phyloP scores from a whole-genome alignment of 2,888 invertebrate genomes.

The Pegoplata infirma region DNA sequence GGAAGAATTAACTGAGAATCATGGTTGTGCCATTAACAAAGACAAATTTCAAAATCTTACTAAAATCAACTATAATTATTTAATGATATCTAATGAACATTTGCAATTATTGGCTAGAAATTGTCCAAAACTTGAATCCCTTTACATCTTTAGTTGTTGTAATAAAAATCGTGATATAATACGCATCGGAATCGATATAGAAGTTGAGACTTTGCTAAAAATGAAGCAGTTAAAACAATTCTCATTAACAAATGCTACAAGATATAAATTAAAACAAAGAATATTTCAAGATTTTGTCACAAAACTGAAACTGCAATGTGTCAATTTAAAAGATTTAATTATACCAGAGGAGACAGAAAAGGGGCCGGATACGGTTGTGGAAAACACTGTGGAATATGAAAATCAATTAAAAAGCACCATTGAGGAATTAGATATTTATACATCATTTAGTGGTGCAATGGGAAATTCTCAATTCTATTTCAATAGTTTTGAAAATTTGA shows the following conservation, averaged over 20 bases:
- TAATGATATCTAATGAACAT: slow-evolving; percentile 21
- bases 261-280: not conserved
- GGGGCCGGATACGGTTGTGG: not conserved
- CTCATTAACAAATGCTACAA: not conserved
- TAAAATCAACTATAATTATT: slow-evolving; percentile 12
- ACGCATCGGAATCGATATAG: slow-evolving; percentile 5
- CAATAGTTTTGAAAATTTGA: slow-evolving; percentile 1
- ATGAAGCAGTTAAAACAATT: slow-evolving; percentile 29
- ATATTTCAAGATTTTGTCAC: not conserved
- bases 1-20: slow-evolving; percentile 12
- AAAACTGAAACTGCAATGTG: not conserved
- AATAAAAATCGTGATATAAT: slow-evolving; percentile 19
- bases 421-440: not conserved
- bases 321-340: not conserved
- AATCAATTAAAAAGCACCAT: not conserved
- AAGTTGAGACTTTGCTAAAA: not conserved
- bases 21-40: slow-evolving; percentile 13
- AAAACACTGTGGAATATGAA: not conserved
- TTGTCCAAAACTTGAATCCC: slow-evolving; percentile 22
- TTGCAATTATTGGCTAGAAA: slow-evolving; percentile 1
- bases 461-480: not conserved
- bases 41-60: not conserved
- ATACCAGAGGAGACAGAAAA: not conserved
- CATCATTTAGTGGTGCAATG: not conserved
- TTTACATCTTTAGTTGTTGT: slow-evolving; percentile 20